Evolutionary conservation across 2,888 invertebrate species (phyloP), one percentile per base, ranked within the genome.

Genomic region (Mesorhabditis spiculigera): DNA sequence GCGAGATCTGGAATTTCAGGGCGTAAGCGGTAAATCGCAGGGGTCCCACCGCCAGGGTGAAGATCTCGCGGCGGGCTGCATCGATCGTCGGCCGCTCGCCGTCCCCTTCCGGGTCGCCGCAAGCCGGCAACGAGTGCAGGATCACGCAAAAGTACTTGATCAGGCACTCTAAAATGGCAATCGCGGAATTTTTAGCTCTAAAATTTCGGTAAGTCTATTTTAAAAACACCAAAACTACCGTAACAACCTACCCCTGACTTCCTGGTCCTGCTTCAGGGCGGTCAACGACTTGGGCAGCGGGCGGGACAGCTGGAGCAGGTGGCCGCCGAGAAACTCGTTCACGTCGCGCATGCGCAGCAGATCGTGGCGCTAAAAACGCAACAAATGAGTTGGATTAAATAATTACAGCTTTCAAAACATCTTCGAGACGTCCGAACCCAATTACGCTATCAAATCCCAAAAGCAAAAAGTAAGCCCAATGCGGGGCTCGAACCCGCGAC

Each of bases 401-500:
- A 1, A 28, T 28, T 28, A 28, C 28, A 28, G 3, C 28, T 28
- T 28, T 28, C 28, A 28, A 28, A 28, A 28, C 28, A 28, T 28
- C 1, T 28, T 28, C 28, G 3, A 28, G 1, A 1, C 28, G 28
- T 28, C 28, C 28, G 28, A 28, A 28, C 28, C 28, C 3, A 28
- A 28, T 28, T 28, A 28, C 28, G 28, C 28, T 28, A 28, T 28
- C 28, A 28, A 28, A 1, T 28, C 28, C 28, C 28, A 28, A 28
- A 28, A 28, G 28, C 28, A 50, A 50, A 50, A 50, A 13, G 8
- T 50, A 50, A 81, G 81, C 81, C 80, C 81, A 76, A 81, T 81
- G 80, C 80, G 82, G 81, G 82, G 81, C 82, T 82, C 82, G 81
- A 82, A 82, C 81, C 82, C 82, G 81, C 80, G 81, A 81, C 81